Evolutionary conservation across 64 coral and sea anemone species (phyloP).

Genomic region (Orbicella faveolata): DNA sequence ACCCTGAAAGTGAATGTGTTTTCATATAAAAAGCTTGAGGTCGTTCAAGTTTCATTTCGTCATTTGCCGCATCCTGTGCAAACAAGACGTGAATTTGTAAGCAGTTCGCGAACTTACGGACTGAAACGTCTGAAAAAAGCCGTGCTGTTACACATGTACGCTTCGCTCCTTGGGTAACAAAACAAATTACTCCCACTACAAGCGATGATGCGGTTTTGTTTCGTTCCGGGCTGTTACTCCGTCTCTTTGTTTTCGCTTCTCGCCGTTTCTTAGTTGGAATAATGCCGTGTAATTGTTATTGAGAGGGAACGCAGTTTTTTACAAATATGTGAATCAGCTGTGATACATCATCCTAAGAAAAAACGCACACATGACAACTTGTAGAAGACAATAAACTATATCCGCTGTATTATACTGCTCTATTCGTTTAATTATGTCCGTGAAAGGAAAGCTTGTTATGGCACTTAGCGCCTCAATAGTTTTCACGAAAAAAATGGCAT

Average conservation of each 20-base stretch:
- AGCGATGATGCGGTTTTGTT: not conserved
- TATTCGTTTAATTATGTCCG: conserved; percentile 4
- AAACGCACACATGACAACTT: not conserved
- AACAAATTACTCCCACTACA: not conserved
- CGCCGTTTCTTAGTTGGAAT: not conserved
- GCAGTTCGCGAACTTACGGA: not conserved
- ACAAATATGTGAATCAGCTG: not conserved
- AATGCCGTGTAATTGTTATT: not conserved
- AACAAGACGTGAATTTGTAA: not conserved
- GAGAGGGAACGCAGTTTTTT: not conserved
- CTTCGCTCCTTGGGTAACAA: not conserved
- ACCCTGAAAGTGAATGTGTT: not conserved
- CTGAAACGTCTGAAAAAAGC: not conserved
- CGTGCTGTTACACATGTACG: not conserved
- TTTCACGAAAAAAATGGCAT: not conserved
- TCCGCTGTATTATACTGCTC: not conserved
- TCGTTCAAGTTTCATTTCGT: not conserved
- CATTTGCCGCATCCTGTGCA: not conserved
- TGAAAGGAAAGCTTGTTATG: not conserved
- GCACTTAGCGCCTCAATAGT: not conserved
- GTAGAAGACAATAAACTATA: not conserved
- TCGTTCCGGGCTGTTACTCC: not conserved
- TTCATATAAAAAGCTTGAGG: not conserved
- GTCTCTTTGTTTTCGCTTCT: not conserved
- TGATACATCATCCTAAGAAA: not conserved